These are phyloP conservation scores for Pygoscelis antarcticus DNA, from an alignment of 2,113 vertebrate genomes.

Conservation along the genomic window DNA sequence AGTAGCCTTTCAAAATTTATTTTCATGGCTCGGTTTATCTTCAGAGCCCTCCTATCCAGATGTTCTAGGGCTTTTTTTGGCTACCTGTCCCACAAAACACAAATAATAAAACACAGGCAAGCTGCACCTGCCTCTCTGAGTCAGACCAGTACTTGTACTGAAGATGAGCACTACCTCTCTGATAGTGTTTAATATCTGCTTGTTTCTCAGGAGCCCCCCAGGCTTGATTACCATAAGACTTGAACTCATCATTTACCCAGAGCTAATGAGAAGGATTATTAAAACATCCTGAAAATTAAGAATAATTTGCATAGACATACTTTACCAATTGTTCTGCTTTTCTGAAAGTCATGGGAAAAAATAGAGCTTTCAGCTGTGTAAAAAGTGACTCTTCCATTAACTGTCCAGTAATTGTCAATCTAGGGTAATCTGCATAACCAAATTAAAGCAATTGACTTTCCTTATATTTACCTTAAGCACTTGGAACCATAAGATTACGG, in stretches of 20 bases:
- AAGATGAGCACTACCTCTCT: neutral
- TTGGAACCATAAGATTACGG: slow-evolving; percentile 10
- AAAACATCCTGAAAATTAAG: slow-evolving; percentile 49
- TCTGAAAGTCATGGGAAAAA: slow-evolving; percentile 7
- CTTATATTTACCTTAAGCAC: slow-evolving; percentile 43
- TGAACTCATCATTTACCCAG: slow-evolving; percentile 5
- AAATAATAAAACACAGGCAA: neutral
- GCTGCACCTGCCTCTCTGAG: neutral
- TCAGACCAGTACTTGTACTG: neutral
- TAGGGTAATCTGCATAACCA: neutral
- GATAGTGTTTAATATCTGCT: neutral
- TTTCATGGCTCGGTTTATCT: neutral
- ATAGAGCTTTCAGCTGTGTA: neutral
- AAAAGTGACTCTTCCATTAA: neutral
- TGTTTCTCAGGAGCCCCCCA: neutral
- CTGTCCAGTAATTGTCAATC: slow-evolving; percentile 2
- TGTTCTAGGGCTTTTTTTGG: neutral
- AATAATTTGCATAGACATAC: slow-evolving; percentile 4
- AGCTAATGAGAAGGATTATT: slow-evolving; percentile 40
- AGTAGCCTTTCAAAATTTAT: neutral
- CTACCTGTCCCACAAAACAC: neutral
- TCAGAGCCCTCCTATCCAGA: neutral
- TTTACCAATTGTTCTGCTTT: slow-evolving; percentile 27
- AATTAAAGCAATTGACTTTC: slow-evolving; percentile 12
- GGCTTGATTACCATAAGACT: neutral